Evolutionary conservation across 2,888 invertebrate species (phyloP).

Genomic region (Lochmaea crataegi): DNA sequence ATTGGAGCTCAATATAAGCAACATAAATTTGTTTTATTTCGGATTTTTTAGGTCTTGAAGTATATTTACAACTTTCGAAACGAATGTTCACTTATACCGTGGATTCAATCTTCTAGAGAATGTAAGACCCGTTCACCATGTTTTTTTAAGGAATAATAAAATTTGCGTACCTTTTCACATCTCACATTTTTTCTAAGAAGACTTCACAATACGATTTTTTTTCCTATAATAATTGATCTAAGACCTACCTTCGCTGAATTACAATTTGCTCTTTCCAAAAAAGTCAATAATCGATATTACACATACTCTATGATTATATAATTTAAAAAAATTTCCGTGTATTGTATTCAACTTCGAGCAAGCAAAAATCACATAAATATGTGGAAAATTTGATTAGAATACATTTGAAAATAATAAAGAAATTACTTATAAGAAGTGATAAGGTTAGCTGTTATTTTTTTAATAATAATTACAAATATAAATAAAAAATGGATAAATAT

Average conservation of each 20-base stretch:
- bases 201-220: conserved; percentile 33
- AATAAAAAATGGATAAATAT: conserved; percentile 7
- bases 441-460: neutral
- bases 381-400: neutral
- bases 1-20: conserved; percentile 8
- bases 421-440: neutral
- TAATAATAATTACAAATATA: neutral
- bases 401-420: neutral
- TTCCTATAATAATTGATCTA: conserved; percentile 35
- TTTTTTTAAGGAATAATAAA: conserved; percentile 35
- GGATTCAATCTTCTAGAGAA: conserved; percentile 7
- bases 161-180: conserved; percentile 46
- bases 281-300: conserved; percentile 21
- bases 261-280: conserved; percentile 38
- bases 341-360: conserved; percentile 22
- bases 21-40: neutral
- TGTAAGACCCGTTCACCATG: conserved; percentile 36
- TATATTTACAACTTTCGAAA: neutral
- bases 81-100: conserved; percentile 5
- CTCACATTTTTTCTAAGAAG: conserved; percentile 39
- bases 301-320: conserved; percentile 24
- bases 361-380: neutral
- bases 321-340: conserved; percentile 4
- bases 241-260: conserved; percentile 44
- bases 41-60: neutral